Conservation (phyloP, 2,797 vertebrate species). For the Loris lydekkerianus region DNA sequence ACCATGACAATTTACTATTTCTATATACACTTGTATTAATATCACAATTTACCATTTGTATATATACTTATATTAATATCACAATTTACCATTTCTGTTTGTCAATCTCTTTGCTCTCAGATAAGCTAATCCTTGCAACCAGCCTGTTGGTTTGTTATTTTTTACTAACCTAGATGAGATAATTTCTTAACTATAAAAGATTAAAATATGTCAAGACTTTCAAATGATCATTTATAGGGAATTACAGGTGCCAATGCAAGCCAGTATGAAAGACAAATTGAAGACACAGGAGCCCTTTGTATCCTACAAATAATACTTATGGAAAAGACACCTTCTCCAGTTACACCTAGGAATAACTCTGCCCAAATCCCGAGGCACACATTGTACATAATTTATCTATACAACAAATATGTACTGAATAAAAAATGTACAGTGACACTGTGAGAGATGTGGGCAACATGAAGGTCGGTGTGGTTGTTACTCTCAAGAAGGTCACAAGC, state of each 20-base stretch:
- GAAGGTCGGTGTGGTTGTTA: neutral
- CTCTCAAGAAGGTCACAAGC: conserved; percentile 28
- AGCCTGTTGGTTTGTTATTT: neutral
- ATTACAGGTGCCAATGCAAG: neutral
- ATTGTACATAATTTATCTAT: neutral
- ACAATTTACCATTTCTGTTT: neutral
- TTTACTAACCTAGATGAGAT: neutral
- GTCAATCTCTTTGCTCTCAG: neutral
- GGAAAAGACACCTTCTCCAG: neutral
- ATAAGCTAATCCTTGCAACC: conserved; percentile 42
- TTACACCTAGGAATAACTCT: neutral
- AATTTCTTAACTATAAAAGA: conserved; percentile 38
- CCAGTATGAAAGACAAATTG: neutral
- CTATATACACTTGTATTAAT: neutral
- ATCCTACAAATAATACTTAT: neutral
- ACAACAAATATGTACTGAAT: neutral
- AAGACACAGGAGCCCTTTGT: neutral
- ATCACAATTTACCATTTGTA: neutral
- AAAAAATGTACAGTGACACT: neutral
- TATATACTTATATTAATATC: neutral
- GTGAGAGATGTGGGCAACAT: neutral
- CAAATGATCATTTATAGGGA: neutral
- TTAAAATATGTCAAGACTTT: conserved; percentile 19
- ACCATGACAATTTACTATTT: neutral
- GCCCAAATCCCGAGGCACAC: neutral